Base-by-base conservation (phyloP, 1,140 invertebrate species). In the Bombus vancouverensis region DNA sequence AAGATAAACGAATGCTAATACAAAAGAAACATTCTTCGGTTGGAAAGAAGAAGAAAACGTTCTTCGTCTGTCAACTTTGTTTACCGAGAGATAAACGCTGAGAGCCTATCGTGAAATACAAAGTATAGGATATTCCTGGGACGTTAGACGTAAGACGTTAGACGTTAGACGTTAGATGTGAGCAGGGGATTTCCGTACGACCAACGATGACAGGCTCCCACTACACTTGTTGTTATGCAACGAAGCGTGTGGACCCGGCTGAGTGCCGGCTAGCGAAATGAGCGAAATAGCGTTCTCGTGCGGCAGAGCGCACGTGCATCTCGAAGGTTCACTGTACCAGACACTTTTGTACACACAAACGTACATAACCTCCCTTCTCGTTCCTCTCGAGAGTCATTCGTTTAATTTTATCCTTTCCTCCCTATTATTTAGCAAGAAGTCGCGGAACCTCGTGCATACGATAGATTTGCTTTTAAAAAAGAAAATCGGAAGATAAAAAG, bases 251-350 rank as follows among this genome's bases (percentile, higher is more conserved):
- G 57, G 44, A 70, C 44, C 73, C 65, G 79, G n/a, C 57, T 37
- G 66, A 87, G 71, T 75, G 71, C 71, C 84, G 84, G 86, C 74
- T 75, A 72, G 83, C 74, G 78, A 90, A 89, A 87, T 42, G 71
- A 84, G 47, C 66, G 84, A 65, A 75, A 87, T 62, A 75, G 39
- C 75, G 62, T 76, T 89, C 70, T 70, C 76, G 87, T 66, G 57
- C 65, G n/a, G 47, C 37, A 83, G 34, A 66, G 39, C 73, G 81
- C 81, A 84, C 87, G 71, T 81, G 81, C 70, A 81, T 87, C 81
- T 44, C 59, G 15, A 76, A 80, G 74, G 81, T 89, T 79, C 86
- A 83, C 59, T 75, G 72, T 37, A 83, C 53, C n/a, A 71, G 34
- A 84, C 88, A 81, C 72, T 75, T 83, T 74, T 57, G 32, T 85